Conservation (phyloP, 1,140 invertebrate species). For the Zaprionus africanus region DNA sequence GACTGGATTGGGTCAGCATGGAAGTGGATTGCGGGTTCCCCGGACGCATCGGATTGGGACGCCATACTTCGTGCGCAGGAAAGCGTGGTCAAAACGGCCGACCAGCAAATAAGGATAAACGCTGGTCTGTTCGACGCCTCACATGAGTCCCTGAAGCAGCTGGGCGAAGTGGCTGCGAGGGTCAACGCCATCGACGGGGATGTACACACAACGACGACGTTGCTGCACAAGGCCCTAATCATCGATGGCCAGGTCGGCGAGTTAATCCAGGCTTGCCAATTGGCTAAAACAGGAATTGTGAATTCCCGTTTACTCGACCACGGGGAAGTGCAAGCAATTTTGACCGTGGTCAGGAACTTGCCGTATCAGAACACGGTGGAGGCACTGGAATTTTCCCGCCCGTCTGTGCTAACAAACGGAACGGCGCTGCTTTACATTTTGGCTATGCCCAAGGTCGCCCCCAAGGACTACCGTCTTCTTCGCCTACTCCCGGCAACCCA, state of each 20-base stretch:
- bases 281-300: slow-evolving; percentile 11
- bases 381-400: background rate
- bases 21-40: slow-evolving; percentile 18
- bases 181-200: too few species aligned
- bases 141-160: background rate
- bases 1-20: slow-evolving; percentile 14
- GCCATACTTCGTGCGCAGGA: background rate
- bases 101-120: background rate
- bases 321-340: background rate
- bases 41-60: slow-evolving; percentile 11
- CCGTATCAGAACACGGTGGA: slow-evolving; percentile 25
- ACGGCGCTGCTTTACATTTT: background rate
- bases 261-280: slow-evolving; percentile 11
- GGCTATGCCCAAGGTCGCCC: background rate
- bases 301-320: slow-evolving; percentile 13
- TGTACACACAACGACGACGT: background rate
- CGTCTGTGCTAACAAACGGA: background rate
- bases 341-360: background rate
- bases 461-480: background rate
- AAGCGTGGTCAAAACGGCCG: background rate
- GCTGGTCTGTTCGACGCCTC: background rate
- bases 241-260: slow-evolving; percentile 2
- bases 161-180: too few species aligned
- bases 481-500: too few species aligned
- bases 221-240: slow-evolving; percentile 26